Evolutionary conservation across 2,888 invertebrate genomes (phyloP).

Genomic region (Liposcelis brunnea): DNA sequence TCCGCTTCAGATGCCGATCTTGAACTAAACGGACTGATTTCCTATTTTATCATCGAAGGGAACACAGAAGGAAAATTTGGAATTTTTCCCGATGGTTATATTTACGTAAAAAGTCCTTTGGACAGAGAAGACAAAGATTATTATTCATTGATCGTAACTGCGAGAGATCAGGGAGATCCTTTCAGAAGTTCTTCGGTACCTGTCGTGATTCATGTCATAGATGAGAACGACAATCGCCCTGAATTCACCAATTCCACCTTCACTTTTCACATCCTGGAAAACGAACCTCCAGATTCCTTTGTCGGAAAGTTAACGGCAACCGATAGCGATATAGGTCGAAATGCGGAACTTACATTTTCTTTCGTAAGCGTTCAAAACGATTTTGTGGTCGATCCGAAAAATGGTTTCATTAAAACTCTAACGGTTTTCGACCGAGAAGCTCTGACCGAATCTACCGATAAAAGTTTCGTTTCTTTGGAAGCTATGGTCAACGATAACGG

Average conservation of each 20-base stretch:
- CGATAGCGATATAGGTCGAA: constrained; percentile 79
- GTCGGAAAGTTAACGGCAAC: constrained; percentile 80
- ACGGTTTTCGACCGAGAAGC: constrained; percentile 80
- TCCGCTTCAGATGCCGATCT: constrained; percentile 80
- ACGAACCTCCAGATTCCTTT: constrained; percentile 74
- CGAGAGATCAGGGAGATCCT: constrained; percentile 62
- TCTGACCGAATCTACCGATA: constrained; percentile 56
- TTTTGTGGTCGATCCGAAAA: constrained; percentile 74
- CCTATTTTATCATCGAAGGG: constrained; percentile 71
- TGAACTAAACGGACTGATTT: constrained; percentile 59
- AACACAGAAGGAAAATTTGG: constrained; percentile 77
- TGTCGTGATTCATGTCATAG: constrained; percentile 81
- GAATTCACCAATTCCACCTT: constrained; percentile 82
- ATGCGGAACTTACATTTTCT: constrained; percentile 77
- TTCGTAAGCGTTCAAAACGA: constrained; percentile 56
- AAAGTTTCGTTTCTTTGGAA: constrained; percentile 65
- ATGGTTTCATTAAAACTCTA: constrained; percentile 75
- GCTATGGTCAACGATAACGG: constrained; percentile 80
- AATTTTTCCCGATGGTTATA: constrained; percentile 83
- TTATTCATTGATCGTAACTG: constrained; percentile 73
- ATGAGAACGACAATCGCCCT: constrained; percentile 93
- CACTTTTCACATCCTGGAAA: constrained; percentile 75
- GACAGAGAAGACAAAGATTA: constrained; percentile 85
- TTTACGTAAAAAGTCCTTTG: constrained; percentile 70
- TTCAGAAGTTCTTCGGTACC: constrained; percentile 70